phyloP scores from a whole-genome alignment of 1,140 invertebrate species.

The Phymastichus coffea region DNA sequence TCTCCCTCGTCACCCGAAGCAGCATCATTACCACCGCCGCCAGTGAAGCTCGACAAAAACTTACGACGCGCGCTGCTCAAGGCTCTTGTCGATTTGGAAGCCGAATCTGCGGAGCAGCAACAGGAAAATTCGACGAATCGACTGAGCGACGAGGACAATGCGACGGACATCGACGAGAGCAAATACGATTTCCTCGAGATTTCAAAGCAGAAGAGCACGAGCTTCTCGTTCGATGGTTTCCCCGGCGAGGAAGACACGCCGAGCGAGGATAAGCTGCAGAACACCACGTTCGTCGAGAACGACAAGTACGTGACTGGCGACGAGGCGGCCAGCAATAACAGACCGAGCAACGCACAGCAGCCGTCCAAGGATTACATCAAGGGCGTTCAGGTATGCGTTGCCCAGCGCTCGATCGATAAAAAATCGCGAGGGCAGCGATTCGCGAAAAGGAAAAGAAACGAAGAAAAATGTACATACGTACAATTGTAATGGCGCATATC shows the following conservation, averaged over 20 bases:
- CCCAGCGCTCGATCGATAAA: neutral
- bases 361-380: slow-evolving; percentile 35
- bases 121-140: slow-evolving; percentile 30
- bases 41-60: slow-evolving; percentile 67
- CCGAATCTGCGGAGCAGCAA: slow-evolving; percentile 50
- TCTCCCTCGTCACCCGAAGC: slow-evolving; percentile 30
- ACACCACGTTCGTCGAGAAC: slow-evolving; percentile 47
- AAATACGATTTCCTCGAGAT: slow-evolving; percentile 27
- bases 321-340: slow-evolving; percentile 23
- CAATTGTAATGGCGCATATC: too few relatives aligned
- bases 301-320: slow-evolving; percentile 34
- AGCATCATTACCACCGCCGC: slow-evolving; percentile 48
- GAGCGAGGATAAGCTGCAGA: slow-evolving; percentile 52
- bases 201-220: slow-evolving; percentile 21
- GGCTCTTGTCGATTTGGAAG: slow-evolving; percentile 68
- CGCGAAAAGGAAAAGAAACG: neutral
- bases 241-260: slow-evolving; percentile 41
- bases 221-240: slow-evolving; percentile 44
- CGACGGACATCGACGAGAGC: slow-evolving; percentile 8
- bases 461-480: neutral
- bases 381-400: slow-evolving; percentile 18
- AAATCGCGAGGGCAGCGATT: too few relatives aligned
- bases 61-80: slow-evolving; percentile 69
- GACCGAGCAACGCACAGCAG: slow-evolving; percentile 25
- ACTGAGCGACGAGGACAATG: slow-evolving; percentile 13